Conservation (phyloP, 2,888 invertebrate species). For the Phengaris arion region DNA sequence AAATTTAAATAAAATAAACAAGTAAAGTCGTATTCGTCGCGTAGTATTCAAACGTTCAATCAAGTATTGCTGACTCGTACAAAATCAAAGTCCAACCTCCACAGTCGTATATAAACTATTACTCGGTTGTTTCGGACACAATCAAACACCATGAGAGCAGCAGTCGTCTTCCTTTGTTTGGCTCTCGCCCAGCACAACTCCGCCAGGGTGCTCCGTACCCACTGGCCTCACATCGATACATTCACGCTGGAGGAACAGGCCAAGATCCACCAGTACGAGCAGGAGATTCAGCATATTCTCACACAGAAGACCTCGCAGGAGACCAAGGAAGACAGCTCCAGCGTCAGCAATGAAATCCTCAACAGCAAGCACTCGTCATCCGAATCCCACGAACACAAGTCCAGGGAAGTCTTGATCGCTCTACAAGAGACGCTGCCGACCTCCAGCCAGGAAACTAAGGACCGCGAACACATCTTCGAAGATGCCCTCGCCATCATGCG, state of each 20-base stretch:
- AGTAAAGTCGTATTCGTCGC: background rate
- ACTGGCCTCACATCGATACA: slow-evolving; percentile 44
- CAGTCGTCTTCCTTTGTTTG: slow-evolving; percentile 59
- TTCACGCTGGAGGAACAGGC: slow-evolving; percentile 50
- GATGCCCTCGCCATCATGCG: slow-evolving; percentile 59
- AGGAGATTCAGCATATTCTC: slow-evolving; percentile 2
- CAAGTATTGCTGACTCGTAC: background rate
- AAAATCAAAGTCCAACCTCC: background rate
- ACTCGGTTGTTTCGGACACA: slow-evolving; percentile 33
- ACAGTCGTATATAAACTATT: slow-evolving; percentile 21
- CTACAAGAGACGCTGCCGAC: slow-evolving; percentile 36
- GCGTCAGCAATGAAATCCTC: background rate
- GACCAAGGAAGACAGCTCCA: background rate
- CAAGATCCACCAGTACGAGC: slow-evolving; percentile 43
- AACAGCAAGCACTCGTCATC: background rate
- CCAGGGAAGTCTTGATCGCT: background rate
- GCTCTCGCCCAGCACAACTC: slow-evolving; percentile 55
- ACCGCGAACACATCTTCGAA: slow-evolving; percentile 56
- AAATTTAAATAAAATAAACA: background rate
- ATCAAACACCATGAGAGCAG: slow-evolving; percentile 61
- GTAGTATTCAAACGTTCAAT: background rate
- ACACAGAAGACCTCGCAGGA: background rate
- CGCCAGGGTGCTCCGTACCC: slow-evolving; percentile 60
- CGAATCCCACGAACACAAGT: background rate
- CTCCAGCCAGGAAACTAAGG: slow-evolving; percentile 45